A percentile compares a stretch with the other conserved stretches of the same genome.
phyloP scores from a whole-genome alignment of 2,797 vertebrate genomes.

The Siniperca obscura region DNA sequence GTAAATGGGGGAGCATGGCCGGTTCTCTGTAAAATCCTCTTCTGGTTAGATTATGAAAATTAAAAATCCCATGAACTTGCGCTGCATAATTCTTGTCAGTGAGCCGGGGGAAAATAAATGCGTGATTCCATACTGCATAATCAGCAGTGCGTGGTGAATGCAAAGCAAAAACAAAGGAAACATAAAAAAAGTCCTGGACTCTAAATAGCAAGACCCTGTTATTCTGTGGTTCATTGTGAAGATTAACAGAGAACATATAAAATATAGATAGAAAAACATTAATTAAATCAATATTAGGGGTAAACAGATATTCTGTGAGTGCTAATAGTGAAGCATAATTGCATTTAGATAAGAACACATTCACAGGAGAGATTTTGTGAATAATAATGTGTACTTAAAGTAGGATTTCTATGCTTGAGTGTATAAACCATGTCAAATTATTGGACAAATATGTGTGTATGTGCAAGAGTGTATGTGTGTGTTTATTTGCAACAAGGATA shows the following conservation, averaged over 20 bases:
- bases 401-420: constrained; percentile 10
- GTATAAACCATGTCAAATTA: constrained; percentile 15
- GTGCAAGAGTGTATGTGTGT: neutral
- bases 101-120: constrained; percentile 9
- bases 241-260: neutral
- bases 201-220: neutral
- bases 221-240: neutral
- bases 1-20: constrained; percentile 38
- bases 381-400: constrained; percentile 32
- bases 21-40: constrained; percentile 53
- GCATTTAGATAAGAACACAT: neutral
- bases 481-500: constrained; percentile 1
- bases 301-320: neutral
- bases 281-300: neutral
- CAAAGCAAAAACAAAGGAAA: constrained; percentile 21
- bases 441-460: neutral
- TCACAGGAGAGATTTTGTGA: constrained; percentile 2
- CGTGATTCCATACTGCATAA: constrained; percentile 24
- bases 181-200: constrained; percentile 16
- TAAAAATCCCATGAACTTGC: constrained; percentile 62
- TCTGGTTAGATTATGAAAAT: constrained; percentile 63
- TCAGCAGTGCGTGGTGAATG: constrained; percentile 22
- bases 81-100: constrained; percentile 52
- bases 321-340: neutral
- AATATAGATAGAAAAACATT: neutral